phyloP scores from a whole-genome alignment of 2,113 vertebrate genomes.

The Rhombomys opimus region DNA sequence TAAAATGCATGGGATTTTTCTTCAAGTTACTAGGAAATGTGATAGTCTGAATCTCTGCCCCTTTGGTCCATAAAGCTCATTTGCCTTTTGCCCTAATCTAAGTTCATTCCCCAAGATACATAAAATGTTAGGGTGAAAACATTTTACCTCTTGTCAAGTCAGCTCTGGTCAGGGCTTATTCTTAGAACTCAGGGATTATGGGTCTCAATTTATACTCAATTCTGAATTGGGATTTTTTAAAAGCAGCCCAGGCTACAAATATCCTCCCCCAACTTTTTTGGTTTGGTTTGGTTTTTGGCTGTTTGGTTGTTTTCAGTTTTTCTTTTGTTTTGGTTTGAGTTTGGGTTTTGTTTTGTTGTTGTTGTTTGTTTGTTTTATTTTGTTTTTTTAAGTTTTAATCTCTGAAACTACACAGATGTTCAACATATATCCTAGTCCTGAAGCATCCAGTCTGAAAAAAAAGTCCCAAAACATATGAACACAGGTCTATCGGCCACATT shows the following conservation, averaged over 20 bases:
- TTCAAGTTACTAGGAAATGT: rapidly evolving
- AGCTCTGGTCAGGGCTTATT: background rate
- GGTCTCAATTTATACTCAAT: background rate
- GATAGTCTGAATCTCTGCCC: background rate
- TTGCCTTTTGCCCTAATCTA: background rate
- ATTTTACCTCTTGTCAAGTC: background rate
- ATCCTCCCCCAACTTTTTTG: background rate
- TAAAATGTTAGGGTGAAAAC: background rate
- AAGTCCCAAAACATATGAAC: background rate
- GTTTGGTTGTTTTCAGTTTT: too few relatives aligned
- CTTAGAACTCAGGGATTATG: background rate
- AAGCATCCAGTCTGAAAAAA: background rate
- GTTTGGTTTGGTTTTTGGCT: background rate
- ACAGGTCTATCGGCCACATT: background rate
- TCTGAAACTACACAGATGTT: background rate
- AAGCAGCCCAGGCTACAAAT: background rate
- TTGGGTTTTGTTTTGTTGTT: background rate
- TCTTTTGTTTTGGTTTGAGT: too few relatives aligned
- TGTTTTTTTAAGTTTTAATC: background rate
- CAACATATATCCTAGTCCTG: background rate
- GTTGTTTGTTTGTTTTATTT: background rate
- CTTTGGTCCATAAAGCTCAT: background rate
- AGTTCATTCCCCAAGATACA: background rate
- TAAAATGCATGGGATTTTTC: background rate
- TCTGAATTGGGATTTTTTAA: background rate